Base-by-base conservation (phyloP, 2,797 vertebrate genomes). In the Centroberyx gerrardi region DNA sequence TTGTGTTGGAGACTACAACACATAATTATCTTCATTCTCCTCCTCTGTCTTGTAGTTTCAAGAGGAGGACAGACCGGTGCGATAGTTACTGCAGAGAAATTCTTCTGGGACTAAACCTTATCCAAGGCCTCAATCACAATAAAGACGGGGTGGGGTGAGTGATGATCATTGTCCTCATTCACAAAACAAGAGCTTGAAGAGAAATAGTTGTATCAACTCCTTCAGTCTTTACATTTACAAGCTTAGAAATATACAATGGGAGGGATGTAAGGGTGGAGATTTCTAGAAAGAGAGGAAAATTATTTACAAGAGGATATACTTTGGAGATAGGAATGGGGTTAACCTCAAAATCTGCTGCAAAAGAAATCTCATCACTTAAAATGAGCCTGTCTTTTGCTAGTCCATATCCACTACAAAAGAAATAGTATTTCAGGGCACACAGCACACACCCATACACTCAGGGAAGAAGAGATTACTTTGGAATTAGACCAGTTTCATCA, bases 141-240 rank as follows among this genome's bases (percentile, higher is more conserved):
- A 86, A 89, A 85, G 85, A 88, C 61, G 28, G 53, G 76, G 51
- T 62, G 74, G 13, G 22, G 38, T 52, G 74, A 77, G 62, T 55
- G 68, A 84, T 54, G 44, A 77, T 76, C 87, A 76, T 52, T 69
- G 78, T 88, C 81, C 80, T 89, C 76, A 17, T 80, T 70, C 68
- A 88, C 74, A 87, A 90, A 85, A 81, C 36, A 76, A 84, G 69
- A 87, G 85, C 72, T 92, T 83, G 60, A 83, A 91, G 66, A 66
- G 78, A 70, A 73, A 64, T 83, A 48, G 78, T 59, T 76, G 70
- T 14, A 62, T 83, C 62, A 83, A 81, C 72, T 90, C 79, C 88
- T 75, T 84, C 81, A 79, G 71, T 91, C 88, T 90, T 90, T 88
- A 93, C 89, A 91, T 94, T 90, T 90, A 92, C 90, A 94, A 86